These are phyloP conservation scores for Pyrocoelia pectoralis DNA, from an alignment of 2,888 invertebrate genomes.

Conservation along the genomic window DNA sequence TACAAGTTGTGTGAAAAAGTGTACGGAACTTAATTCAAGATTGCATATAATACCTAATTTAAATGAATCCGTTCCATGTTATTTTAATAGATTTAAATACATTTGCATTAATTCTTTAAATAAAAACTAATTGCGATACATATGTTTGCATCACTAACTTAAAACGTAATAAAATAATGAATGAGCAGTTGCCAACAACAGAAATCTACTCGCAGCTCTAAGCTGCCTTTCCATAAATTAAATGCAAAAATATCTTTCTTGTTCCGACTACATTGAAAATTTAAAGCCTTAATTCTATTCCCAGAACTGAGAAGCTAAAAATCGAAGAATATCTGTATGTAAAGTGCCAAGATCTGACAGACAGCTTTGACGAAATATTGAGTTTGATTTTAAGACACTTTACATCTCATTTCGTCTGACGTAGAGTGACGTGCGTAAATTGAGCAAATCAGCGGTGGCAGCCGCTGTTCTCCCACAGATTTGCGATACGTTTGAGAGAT, in stretches of 20 bases:
- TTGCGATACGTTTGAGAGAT: constrained; percentile 31
- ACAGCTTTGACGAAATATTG: constrained; percentile 53
- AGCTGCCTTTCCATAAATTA: neutral
- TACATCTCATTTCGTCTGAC: constrained; percentile 58
- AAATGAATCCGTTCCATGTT: too few relatives aligned
- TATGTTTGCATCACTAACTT: too few relatives aligned
- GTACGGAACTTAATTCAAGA: too few relatives aligned
- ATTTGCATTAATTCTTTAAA: too few relatives aligned
- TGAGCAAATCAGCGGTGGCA: constrained; percentile 59
- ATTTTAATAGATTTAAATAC: too few relatives aligned
- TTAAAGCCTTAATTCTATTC: constrained; percentile 31
- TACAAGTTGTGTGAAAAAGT: too few relatives aligned
- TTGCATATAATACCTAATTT: too few relatives aligned
- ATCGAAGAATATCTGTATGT: constrained; percentile 48
- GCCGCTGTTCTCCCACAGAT: constrained; percentile 37
- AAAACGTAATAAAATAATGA: too few relatives aligned
- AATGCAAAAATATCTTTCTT: constrained; percentile 15
- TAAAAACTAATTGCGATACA: too few relatives aligned
- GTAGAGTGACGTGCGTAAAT: constrained; percentile 59
- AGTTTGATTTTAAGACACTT: constrained; percentile 60
- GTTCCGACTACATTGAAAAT: constrained; percentile 26
- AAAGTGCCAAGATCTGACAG: constrained; percentile 50
- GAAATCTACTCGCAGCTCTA: too few relatives aligned
- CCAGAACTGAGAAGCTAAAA: constrained; percentile 31
- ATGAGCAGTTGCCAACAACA: too few relatives aligned